Conservation (phyloP, 2,888 invertebrate genomes). For the Tipula lateralis region DNA sequence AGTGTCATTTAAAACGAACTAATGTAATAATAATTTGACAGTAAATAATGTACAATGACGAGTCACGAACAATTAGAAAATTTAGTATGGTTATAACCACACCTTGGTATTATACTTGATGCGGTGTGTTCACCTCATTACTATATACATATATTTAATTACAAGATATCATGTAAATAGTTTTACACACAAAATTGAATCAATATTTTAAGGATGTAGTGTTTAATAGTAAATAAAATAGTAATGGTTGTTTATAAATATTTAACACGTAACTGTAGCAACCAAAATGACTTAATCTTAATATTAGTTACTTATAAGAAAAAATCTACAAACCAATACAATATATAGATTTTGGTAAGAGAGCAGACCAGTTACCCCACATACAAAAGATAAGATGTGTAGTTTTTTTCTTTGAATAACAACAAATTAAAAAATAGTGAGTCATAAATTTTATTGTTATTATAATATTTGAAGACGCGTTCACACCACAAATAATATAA, state of each 20-base stretch:
- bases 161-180: background rate
- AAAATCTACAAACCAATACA: background rate
- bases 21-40: background rate
- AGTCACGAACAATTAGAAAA: background rate
- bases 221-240: background rate
- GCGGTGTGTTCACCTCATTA: background rate
- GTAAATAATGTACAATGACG: background rate
- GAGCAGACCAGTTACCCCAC: background rate
- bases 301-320: no score
- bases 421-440: background rate
- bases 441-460: background rate
- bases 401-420: background rate
- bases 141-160: background rate
- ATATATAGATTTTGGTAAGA: background rate
- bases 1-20: background rate
- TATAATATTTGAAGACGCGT: background rate
- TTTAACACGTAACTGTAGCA: no score
- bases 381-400: background rate
- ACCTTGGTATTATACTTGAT: background rate
- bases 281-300: no score
- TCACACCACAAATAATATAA: background rate
- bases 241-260: background rate
- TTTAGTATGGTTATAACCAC: background rate
- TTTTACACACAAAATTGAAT: background rate
- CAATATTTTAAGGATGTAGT: background rate